Evolutionary conservation across 2,797 vertebrate genomes (phyloP).

Genomic region (Anableps anableps): DNA sequence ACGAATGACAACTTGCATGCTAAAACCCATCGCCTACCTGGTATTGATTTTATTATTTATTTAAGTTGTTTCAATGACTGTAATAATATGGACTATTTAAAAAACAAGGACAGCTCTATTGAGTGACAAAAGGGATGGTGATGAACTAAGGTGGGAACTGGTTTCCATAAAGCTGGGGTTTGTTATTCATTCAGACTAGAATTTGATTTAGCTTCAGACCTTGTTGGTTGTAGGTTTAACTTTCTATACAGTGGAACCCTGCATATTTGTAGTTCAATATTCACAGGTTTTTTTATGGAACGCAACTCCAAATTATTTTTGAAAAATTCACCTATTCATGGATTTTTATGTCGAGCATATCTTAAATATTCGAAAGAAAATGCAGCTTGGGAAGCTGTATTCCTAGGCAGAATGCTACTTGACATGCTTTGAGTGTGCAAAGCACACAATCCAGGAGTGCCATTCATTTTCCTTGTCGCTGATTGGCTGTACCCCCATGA

Average conservation of each 20-base stretch:
- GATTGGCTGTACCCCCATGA: not conserved
- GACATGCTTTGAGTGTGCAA: not conserved
- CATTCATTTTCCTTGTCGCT: not conserved
- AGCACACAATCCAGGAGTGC: not conserved
- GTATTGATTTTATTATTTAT: not conserved
- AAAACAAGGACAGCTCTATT: too few relatives aligned
- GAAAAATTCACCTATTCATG: not conserved
- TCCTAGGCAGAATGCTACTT: too few relatives aligned
- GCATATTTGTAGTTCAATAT: not conserved
- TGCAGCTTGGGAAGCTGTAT: too few relatives aligned
- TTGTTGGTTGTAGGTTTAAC: not conserved
- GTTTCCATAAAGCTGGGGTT: not conserved
- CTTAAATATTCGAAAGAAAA: too few relatives aligned
- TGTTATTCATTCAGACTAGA: not conserved
- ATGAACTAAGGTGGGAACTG: too few relatives aligned
- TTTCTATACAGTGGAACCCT: too few relatives aligned
- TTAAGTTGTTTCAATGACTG: not conserved
- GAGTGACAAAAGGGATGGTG: too few relatives aligned
- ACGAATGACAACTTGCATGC: not conserved
- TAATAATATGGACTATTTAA: not conserved
- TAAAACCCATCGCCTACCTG: not conserved
- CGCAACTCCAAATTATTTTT: not conserved
- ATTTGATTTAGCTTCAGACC: not conserved
- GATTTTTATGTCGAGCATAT: not conserved
- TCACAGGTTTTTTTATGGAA: not conserved